A percentile compares a stretch with the other conserved stretches of the same genome.
phyloP scores from a whole-genome alignment of 2,797 vertebrate genomes.

The Poecile montanus region DNA sequence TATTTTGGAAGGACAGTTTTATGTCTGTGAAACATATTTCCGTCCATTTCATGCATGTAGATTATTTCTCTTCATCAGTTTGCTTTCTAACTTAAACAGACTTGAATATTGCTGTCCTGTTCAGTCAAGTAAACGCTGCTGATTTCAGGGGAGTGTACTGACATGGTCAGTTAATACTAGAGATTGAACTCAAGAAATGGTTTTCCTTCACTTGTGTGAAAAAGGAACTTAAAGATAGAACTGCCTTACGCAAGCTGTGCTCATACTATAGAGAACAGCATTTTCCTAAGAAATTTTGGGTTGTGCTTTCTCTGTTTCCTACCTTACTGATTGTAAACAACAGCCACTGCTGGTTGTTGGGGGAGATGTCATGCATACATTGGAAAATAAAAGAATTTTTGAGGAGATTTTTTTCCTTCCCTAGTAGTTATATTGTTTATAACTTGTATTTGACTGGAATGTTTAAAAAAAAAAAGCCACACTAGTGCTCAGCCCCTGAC shows the following conservation, averaged over 20 bases:
- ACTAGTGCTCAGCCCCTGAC: background rate
- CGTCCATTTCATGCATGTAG: background rate
- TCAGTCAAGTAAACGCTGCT: background rate
- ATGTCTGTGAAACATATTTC: background rate
- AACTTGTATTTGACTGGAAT: background rate
- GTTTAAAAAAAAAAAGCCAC: background rate
- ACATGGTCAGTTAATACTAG: background rate
- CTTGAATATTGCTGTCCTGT: background rate
- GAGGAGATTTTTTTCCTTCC: background rate
- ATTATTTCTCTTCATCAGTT: background rate
- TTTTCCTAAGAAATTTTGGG: background rate
- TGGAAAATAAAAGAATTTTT: background rate
- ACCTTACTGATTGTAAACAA: background rate
- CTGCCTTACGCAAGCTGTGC: rapidly evolving
- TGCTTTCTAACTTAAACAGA: background rate
- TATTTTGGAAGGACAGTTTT: background rate
- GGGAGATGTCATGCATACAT: background rate
- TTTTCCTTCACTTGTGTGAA: background rate
- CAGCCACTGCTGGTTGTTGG: background rate
- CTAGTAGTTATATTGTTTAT: background rate
- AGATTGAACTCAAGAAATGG: background rate
- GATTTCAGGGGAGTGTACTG: background rate
- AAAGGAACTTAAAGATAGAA: background rate
- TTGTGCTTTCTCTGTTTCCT: background rate
- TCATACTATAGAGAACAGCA: background rate